A percentile compares a stretch with the other conserved stretches of the same genome.
phyloP scores from a whole-genome alignment of 2,888 invertebrate genomes.

The Drosophila maculinotata region DNA sequence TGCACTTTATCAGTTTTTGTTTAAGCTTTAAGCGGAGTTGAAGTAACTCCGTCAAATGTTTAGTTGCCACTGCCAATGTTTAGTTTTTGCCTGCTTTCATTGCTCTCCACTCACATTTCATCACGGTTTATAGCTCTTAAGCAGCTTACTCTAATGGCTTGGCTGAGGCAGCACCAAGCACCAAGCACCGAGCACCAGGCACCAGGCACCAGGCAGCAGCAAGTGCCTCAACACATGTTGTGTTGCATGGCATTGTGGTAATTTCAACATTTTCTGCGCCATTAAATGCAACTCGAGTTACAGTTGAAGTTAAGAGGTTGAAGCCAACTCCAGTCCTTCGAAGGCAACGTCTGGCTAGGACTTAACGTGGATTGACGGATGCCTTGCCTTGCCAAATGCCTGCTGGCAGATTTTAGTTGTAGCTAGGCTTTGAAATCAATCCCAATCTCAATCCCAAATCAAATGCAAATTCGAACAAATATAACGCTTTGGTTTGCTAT shows the following conservation, averaged over 20 bases:
- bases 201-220: conserved; percentile 8
- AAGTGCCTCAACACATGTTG: conserved; percentile 27
- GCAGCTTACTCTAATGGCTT: conserved; percentile 60
- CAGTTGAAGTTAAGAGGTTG: conserved; percentile 17
- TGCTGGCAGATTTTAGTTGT: neutral
- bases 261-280: conserved; percentile 57
- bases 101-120: conserved; percentile 25
- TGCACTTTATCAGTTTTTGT: neutral
- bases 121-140: conserved; percentile 53
- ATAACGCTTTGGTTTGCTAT: conserved; percentile 48
- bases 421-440: conserved; percentile 23
- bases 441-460: conserved; percentile 27
- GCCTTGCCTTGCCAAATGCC: conserved; percentile 12
- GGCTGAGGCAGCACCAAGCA: conserved; percentile 6
- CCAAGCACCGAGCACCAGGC: too few species aligned
- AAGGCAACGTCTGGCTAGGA: neutral
- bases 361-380: neutral
- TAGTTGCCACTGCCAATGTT: neutral
- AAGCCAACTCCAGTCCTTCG: conserved; percentile 8
- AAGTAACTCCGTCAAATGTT: neutral
- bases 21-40: neutral
- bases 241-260: conserved; percentile 25
- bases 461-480: conserved; percentile 42
- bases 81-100: neutral
- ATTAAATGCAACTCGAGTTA: conserved; percentile 57